Evolutionary conservation across 2,113 vertebrate genomes (phyloP).

Genomic region (Ochotona princeps): DNA sequence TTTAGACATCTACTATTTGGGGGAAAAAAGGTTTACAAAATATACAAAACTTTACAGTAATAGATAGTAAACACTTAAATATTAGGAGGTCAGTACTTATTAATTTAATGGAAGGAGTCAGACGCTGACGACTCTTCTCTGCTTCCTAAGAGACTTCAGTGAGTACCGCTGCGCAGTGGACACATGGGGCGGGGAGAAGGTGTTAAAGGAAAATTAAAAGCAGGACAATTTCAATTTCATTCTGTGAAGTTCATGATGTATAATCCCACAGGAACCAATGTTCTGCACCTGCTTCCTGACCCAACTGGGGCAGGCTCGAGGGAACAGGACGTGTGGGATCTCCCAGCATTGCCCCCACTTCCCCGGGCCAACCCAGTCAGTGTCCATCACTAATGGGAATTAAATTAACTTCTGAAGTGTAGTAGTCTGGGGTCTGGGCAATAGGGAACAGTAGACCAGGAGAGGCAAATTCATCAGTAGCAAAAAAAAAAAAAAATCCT

Average conservation of each 20-base stretch:
- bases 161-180: not conserved
- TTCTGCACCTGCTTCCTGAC: constrained; percentile 27
- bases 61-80: constrained; percentile 91
- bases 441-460: constrained; percentile 27
- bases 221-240: constrained; percentile 47
- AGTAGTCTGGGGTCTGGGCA: not conserved
- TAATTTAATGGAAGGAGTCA: constrained; percentile 86
- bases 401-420: constrained; percentile 47
- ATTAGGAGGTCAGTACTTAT: constrained; percentile 89
- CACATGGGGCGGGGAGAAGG: not conserved
- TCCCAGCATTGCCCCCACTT: not conserved
- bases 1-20: constrained; percentile 87
- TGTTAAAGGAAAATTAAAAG: constrained; percentile 56
- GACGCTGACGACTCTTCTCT: constrained; percentile 79
- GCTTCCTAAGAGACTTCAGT: constrained; percentile 59
- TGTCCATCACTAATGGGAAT: constrained; percentile 36
- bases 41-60: constrained; percentile 92
- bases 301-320: not conserved
- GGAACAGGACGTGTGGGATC: not conserved
- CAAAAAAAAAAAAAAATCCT: constrained; percentile 57
- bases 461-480: constrained; percentile 65
- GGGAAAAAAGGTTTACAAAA: constrained; percentile 86
- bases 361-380: constrained; percentile 41
- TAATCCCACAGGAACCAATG: not conserved
- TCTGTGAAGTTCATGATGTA: not conserved